Base-by-base conservation (phyloP, 23 tunicate species). In the Trididemnum nubilum region DNA sequence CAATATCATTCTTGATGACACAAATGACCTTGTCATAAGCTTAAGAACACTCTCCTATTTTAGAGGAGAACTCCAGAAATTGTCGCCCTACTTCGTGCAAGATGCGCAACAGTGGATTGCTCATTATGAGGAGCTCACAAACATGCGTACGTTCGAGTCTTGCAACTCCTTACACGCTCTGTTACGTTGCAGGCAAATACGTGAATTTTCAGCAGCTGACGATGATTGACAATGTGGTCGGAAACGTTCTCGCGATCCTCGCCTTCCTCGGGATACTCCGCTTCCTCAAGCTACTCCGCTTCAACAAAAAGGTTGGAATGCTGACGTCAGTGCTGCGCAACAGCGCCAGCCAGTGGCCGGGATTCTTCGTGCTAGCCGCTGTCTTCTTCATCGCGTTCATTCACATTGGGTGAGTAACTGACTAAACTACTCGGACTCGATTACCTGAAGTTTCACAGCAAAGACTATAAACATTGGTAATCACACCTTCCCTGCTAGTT, bases 271-370 rank as follows among this genome's bases (percentile, higher is more conserved):
- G 92, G 30, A 95, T 95, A 44, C 66, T 95, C 64, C 81, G 95
- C 59, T 95, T 95, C 49, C 54, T 90, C 61, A 95, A 95, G 63
- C 79, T 95, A 25, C 92, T 95, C 33, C 96, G 99, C 38, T 95
- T 95, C 81, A 95, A 95, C 88, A 66, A 80, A 30, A 82, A 88
- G 63, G 92, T 91, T 31, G 99, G 95, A 38, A 95, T 95, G 99
- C 86, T 95, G 36, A 81, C 96, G 22, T 82, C 89, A 18, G 99
- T 95, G 63, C 80, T 95, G 76, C 85, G 85, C 34, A 76, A 83
- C 83, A 95, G 95, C 83, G 99, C 96, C 70, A 83, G 71, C 40
- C 96, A 95, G 87, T 95, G 99, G 99, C 96, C 99, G 22, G 99
- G 99, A 21, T 95, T 90, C 72, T 86, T 95, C 65, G 96, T 89